Percentiles rank a stretch among this genome's conserved stretches.
Evolutionary conservation across 2,888 invertebrate genomes (phyloP).

Genomic region (Lutraria lutraria): DNA sequence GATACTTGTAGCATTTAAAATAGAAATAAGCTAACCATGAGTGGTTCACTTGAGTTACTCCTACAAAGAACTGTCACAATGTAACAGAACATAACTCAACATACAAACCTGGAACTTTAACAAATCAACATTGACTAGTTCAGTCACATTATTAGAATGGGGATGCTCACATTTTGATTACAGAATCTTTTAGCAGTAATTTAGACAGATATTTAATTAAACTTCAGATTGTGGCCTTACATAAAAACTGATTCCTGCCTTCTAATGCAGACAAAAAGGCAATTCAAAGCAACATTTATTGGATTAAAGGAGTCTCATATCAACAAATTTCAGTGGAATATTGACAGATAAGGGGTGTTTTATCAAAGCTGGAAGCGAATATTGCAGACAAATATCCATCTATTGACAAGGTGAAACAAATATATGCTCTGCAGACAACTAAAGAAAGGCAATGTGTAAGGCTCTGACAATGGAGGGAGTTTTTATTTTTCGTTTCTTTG

Average conservation of each 20-base stretch:
- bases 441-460: not conserved
- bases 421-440: not conserved
- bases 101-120: not conserved
- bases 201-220: constrained; percentile 5
- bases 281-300: constrained; percentile 6
- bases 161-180: not conserved
- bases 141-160: not conserved
- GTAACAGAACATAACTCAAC: not conserved
- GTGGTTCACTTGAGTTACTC: too few relatives aligned
- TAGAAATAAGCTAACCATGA: too few relatives aligned
- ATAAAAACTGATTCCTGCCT: constrained; percentile 8
- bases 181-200: constrained; percentile 11
- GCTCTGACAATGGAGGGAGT: not conserved
- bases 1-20: too few relatives aligned
- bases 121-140: not conserved
- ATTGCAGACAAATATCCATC: constrained; percentile 21
- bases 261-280: constrained; percentile 14
- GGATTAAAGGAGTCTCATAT: constrained; percentile 4
- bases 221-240: not conserved
- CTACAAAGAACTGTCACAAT: too few relatives aligned
- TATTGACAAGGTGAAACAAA: not conserved
- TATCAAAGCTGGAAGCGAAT: not conserved
- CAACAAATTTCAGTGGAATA: constrained; percentile 16
- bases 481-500: too few relatives aligned
- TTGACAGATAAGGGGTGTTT: constrained; percentile 11